phyloP scores from a whole-genome alignment of 2,888 invertebrate genomes.

The Amphipyra berbera region DNA sequence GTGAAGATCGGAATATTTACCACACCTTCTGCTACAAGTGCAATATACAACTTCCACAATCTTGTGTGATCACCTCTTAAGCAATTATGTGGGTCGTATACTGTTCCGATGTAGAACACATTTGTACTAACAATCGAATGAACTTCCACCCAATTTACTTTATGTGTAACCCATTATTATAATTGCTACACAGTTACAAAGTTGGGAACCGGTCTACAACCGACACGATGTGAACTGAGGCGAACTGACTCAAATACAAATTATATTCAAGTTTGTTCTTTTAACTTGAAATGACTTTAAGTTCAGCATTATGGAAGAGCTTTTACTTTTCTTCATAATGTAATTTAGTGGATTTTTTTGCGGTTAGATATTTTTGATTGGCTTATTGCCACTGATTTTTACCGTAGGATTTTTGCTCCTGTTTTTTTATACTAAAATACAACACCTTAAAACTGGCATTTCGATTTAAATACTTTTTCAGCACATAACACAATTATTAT shows the following conservation, averaged over 20 bases:
- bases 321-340: slow-evolving; percentile 53
- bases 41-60: slow-evolving; percentile 47
- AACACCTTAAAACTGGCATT: background rate
- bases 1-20: background rate
- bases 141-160: slow-evolving; percentile 83
- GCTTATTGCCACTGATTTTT: slow-evolving; percentile 20
- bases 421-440: slow-evolving; percentile 13
- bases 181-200: slow-evolving; percentile 81
- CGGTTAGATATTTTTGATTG: slow-evolving; percentile 38
- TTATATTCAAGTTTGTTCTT: slow-evolving; percentile 70
- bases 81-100: slow-evolving; percentile 66
- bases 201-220: slow-evolving; percentile 66
- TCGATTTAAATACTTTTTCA: slow-evolving; percentile 6
- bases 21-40: slow-evolving; percentile 3
- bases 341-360: slow-evolving; percentile 48
- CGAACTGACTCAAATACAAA: slow-evolving; percentile 68
- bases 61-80: slow-evolving; percentile 57
- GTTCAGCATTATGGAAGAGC: slow-evolving; percentile 51
- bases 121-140: slow-evolving; percentile 77
- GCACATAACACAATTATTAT: slow-evolving; percentile 21
- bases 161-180: slow-evolving; percentile 84
- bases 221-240: slow-evolving; percentile 70
- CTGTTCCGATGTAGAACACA: slow-evolving; percentile 69
- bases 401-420: background rate
- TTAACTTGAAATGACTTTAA: slow-evolving; percentile 61